phyloP scores from a whole-genome alignment of 2,888 invertebrate genomes.

The Neoscelio sp. region DNA sequence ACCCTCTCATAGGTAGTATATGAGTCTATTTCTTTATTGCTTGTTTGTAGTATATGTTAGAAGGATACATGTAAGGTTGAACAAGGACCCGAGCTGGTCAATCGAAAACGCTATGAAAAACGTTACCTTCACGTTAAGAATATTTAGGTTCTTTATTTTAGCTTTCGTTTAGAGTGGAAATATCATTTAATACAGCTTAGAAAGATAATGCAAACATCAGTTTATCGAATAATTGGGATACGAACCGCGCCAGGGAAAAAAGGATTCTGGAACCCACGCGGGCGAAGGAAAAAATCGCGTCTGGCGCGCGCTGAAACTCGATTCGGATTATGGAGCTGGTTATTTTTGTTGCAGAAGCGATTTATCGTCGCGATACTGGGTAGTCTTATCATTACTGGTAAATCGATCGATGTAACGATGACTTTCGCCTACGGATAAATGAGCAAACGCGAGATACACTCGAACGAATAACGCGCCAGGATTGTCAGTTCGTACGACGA shows the following conservation, averaged over 20 bases:
- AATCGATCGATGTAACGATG: conserved; percentile 47
- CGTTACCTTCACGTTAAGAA: too few relatives aligned
- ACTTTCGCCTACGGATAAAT: conserved; percentile 42
- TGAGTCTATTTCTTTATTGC: too few relatives aligned
- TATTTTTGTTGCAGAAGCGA: conserved; percentile 22
- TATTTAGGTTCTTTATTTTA: too few relatives aligned
- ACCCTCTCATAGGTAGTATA: too few relatives aligned
- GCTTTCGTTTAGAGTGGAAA: too few relatives aligned
- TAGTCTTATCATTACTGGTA: conserved; percentile 32
- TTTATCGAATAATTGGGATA: conserved; percentile 43
- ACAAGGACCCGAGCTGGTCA: too few relatives aligned
- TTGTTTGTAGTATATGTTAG: too few relatives aligned
- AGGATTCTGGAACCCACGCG: conserved; percentile 18
- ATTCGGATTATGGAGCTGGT: not conserved
- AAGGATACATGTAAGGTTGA: too few relatives aligned
- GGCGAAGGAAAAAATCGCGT: not conserved
- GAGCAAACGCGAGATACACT: conserved; percentile 5
- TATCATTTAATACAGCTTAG: too few relatives aligned
- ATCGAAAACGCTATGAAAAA: too few relatives aligned
- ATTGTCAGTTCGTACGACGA: conserved; percentile 37
- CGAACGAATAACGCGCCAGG: not conserved
- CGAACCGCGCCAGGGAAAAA: conserved; percentile 1
- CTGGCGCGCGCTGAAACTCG: conserved; percentile 23
- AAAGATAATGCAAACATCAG: conserved; percentile 38
- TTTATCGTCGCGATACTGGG: conserved; percentile 20